Evolutionary conservation across 2,888 invertebrate genomes (phyloP), one percentile per base, ranked within the genome.

Genomic region (Hipparchia semele): DNA sequence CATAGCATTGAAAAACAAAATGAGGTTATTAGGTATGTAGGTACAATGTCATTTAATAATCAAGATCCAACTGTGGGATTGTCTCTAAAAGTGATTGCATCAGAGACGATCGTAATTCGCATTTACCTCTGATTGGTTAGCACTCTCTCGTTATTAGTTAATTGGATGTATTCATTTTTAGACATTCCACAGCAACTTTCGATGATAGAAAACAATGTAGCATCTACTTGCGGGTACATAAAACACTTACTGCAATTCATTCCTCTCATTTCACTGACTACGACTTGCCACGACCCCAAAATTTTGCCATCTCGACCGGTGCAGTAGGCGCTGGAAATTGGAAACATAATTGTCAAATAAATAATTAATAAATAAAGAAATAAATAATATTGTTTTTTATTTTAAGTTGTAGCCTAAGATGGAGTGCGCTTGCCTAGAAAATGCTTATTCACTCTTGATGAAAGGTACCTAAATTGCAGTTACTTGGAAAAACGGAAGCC

Each of bases 191-290:
- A 23, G 23, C 23, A 23, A 23, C 23, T 23, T 61, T 9, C 5
- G 1, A 61, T 46, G 46, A 61, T 7, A 45, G n/a, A 61, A n/a
- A 61, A 46, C 46, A 46, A 61, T n/a, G 61, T 46, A 45, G 23
- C 23, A 23, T 61, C 5, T 39, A 12, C 12, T 61, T 12, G 39
- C 4, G 46, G n/a, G 12, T 45, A 9, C 12, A 33, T 7, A 62
- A 13, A 49, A 46, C 81, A 94, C 95, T 95, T 92, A 96, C 96
- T 94, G 90, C 96, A 96, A 84, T 95, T 94, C 83, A 95, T 90
- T 73, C 84, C 86, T 2, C 76, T 76, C 82, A 89, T 86, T 76
- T 83, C 84, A 77, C 82, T 87, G 73, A 86, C 84, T 49, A 87
- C 85, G 0, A 87, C 84, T 80, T 94, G 94, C 90, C 94, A 96